Evolutionary conservation across 2,888 invertebrate species (phyloP), one percentile per base, ranked within the genome.

Genomic region (Eupithecia dodoneata): DNA sequence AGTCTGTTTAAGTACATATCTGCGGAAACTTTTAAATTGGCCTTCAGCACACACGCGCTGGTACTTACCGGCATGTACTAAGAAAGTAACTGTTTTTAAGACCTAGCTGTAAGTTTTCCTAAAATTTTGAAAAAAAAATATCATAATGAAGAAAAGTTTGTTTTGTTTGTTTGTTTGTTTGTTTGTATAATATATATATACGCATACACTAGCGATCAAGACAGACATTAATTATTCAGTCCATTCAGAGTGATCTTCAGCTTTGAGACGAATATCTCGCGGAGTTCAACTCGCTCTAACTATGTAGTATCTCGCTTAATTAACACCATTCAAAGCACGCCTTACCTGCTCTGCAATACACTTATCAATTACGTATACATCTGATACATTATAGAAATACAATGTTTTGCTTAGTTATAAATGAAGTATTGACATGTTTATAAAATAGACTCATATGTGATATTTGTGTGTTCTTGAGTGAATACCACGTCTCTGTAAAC

Each of bases 271-370:
- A 74, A 70, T 65, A 63, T 73, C 69, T 75, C 52, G 47, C 45
- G 42, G 49, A 18, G 47, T 65, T 49, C 69, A 73, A 74, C 52
- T 69, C 69, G 30, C 44, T 69, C 69, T 70, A 73, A 73, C 73
- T 74, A n/a, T n/a, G n/a, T n/a, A 69, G 71, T 72, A 74, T 76
- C 76, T 76, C 69, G 75, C 76, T 74, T 76, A 78, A 78, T 76
- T 78, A 78, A 52, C 63, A 44, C 78, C 47, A 74, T 78, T 78
- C 71, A 70, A 70, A 70, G 47, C 70, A 18, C 45, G 45, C 18
- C 18, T 4, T 59, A 59, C 42, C 41, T n/a, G 45, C 45, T 69
- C 45, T n/a, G n/a, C 2, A 7, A 5, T n/a, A 52, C 52, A n/a
- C 6, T n/a, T 52, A 52, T n/a, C n/a, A 52, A 30, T 30, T 30